These are phyloP conservation scores for Aptenodytes patagonicus DNA, from an alignment of 2,113 vertebrate genomes.

Conservation along the genomic window DNA sequence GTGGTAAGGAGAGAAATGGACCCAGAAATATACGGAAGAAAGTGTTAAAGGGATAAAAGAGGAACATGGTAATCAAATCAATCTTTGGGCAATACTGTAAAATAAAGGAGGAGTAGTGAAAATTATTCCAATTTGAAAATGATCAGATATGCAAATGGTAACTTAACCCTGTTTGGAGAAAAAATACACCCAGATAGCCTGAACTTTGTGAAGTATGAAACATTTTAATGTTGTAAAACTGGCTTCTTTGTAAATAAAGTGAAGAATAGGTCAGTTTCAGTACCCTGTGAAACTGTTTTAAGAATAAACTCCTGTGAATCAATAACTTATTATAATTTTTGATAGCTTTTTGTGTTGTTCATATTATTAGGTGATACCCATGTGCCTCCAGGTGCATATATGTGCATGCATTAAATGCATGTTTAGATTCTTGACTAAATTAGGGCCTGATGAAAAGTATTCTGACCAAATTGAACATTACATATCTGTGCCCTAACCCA, in stretches of 20 bases:
- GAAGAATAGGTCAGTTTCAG: background rate
- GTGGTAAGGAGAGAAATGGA: constrained; percentile 5
- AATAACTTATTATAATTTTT: background rate
- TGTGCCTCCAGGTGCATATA: background rate
- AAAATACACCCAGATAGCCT: background rate
- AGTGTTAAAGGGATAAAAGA: background rate
- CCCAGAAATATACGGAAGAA: background rate
- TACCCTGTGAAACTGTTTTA: background rate
- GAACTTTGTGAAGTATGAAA: background rate
- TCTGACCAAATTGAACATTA: background rate
- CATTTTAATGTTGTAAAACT: background rate
- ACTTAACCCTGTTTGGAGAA: background rate
- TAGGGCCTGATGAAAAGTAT: background rate
- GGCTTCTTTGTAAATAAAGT: background rate
- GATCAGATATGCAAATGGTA: background rate
- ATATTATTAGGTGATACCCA: background rate
- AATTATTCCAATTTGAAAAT: background rate
- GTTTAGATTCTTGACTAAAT: background rate
- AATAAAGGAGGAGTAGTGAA: background rate
- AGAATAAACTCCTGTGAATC: background rate
- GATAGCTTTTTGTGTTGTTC: background rate
- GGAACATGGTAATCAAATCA: background rate
- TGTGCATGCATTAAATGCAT: background rate
- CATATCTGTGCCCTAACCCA: background rate
- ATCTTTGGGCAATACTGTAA: background rate